Conservation (phyloP, 2,888 invertebrate species). For the Cerceris rybyensis region DNA sequence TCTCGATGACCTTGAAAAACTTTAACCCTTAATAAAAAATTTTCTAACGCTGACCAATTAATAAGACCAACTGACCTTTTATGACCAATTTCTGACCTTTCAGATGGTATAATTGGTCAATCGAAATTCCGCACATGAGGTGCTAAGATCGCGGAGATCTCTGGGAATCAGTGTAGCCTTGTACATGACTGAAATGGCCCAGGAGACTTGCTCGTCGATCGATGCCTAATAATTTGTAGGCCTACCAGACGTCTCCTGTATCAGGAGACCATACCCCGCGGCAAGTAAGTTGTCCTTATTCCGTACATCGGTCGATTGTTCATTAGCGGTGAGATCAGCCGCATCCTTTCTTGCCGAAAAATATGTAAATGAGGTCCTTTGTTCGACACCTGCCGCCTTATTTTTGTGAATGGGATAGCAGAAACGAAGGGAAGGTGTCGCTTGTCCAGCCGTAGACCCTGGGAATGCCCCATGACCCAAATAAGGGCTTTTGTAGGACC, state of each 20-base stretch:
- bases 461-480: constrained; percentile 79
- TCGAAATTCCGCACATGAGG: no score
- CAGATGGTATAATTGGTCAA: no score
- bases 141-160: no score
- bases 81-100: no score
- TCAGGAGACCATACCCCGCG: constrained; percentile 72
- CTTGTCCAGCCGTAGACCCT: constrained; percentile 61
- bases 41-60: no score
- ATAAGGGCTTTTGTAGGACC: constrained; percentile 82
- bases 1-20: no score
- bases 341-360: constrained; percentile 60
- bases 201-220: constrained; percentile 52
- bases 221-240: constrained; percentile 78
- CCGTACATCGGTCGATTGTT: not conserved
- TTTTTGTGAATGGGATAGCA: constrained; percentile 78
- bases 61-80: no score
- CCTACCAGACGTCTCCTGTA: constrained; percentile 78
- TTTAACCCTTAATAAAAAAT: no score
- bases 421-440: constrained; percentile 68
- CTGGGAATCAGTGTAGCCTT: not conserved
- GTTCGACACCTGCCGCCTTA: constrained; percentile 81
- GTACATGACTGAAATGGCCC: not conserved
- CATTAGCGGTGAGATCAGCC: not conserved
- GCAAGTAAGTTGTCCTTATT: constrained; percentile 34
- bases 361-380: constrained; percentile 81